These are phyloP conservation scores for Sclerodermus sp. DNA, from an alignment of 2,888 invertebrate genomes.

Conservation along the genomic window DNA sequence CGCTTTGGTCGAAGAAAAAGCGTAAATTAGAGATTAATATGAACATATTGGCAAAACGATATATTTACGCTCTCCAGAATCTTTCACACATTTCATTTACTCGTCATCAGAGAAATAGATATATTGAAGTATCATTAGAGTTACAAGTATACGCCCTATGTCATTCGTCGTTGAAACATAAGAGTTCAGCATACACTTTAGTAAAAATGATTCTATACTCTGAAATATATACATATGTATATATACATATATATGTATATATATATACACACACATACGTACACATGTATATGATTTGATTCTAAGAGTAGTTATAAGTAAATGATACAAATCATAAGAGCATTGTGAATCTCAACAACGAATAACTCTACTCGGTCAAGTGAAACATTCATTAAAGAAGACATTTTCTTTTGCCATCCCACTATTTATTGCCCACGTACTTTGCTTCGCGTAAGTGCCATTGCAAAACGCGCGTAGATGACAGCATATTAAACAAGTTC, in stretches of 20 bases:
- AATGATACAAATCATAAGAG: too few relatives aligned
- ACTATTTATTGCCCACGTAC: slow-evolving; percentile 13
- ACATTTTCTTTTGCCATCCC: slow-evolving; percentile 43
- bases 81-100: slow-evolving; percentile 15
- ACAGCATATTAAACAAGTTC: too few relatives aligned
- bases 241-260: too few relatives aligned
- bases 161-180: slow-evolving; percentile 32
- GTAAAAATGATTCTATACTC: too few relatives aligned
- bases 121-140: slow-evolving; percentile 32
- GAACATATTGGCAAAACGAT: slow-evolving; percentile 40
- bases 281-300: too few relatives aligned
- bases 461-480: not conserved
- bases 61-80: not conserved
- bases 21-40: too few relatives aligned
- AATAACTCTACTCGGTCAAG: slow-evolving; percentile 28
- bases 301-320: too few relatives aligned
- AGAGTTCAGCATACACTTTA: too few relatives aligned
- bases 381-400: slow-evolving; percentile 33
- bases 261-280: too few relatives aligned
- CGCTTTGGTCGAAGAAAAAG: too few relatives aligned
- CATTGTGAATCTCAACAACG: slow-evolving; percentile 23
- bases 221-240: too few relatives aligned
- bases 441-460: not conserved
- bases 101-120: slow-evolving; percentile 25
- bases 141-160: slow-evolving; percentile 30